Conservation (phyloP, 2,797 vertebrate genomes). For the Halcyon badia region DNA sequence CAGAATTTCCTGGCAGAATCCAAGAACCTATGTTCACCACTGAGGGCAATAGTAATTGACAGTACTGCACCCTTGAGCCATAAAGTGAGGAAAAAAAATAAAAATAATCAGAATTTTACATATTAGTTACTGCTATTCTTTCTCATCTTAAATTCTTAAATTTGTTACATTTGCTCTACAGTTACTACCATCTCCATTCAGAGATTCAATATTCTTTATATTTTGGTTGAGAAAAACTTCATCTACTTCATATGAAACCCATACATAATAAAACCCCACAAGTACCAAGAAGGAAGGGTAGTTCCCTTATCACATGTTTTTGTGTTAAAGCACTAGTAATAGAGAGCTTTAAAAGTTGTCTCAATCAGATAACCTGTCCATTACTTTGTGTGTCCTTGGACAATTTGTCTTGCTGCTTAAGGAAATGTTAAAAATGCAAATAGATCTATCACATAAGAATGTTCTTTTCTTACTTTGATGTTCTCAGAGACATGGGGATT, state of each 20-base stretch:
- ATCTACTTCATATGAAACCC: background rate
- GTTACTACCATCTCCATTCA: background rate
- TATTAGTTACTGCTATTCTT: background rate
- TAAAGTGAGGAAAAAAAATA: background rate
- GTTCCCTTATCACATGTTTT: background rate
- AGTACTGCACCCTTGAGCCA: background rate
- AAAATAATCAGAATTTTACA: background rate
- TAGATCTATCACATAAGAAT: background rate
- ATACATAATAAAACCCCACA: background rate
- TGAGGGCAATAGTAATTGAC: background rate
- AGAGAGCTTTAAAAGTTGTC: background rate
- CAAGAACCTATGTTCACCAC: background rate
- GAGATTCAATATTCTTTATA: background rate
- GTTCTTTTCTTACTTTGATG: background rate
- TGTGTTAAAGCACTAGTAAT: background rate
- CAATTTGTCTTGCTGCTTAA: background rate
- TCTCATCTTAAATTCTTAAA: background rate
- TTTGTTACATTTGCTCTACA: background rate
- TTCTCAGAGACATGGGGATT: background rate
- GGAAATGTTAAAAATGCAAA: background rate
- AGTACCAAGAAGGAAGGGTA: background rate
- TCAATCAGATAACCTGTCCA: background rate
- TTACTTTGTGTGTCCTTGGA: background rate
- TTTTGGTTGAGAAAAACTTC: background rate
- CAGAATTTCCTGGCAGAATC: background rate